A percentile compares a stretch with the other conserved stretches of the same genome.
Evolutionary conservation across 2,888 invertebrate species (phyloP).

Genomic region (Parnassius glacialis): DNA sequence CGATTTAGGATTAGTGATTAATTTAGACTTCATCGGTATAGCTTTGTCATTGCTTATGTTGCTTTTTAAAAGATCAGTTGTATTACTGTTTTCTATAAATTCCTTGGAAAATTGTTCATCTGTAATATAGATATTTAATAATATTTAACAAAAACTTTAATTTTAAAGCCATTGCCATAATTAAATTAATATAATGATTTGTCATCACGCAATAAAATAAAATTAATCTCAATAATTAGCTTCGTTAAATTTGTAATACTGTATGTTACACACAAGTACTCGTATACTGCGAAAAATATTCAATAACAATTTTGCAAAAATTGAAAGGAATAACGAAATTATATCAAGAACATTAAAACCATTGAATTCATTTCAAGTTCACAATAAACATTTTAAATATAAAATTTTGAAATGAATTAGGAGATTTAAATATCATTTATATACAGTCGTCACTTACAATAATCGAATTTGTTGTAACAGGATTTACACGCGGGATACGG

Average conservation of each 20-base stretch:
- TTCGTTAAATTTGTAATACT: no score
- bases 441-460: conserved; percentile 23
- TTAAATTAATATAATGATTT: background rate
- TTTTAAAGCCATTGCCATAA: background rate
- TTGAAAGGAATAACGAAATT: no score
- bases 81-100: conserved; percentile 32
- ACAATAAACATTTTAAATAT: background rate
- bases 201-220: no score
- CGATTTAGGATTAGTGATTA: conserved; percentile 44
- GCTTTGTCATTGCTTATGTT: conserved; percentile 32
- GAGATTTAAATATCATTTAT: background rate
- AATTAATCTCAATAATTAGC: no score
- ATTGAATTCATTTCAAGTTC: no score
- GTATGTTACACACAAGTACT: no score
- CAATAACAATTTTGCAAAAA: no score
- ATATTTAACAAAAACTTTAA: background rate
- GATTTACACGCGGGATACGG: conserved; percentile 18
- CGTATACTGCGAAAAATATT: no score
- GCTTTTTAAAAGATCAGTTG: conserved; percentile 28
- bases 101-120: conserved; percentile 27
- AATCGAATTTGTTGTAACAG: conserved; percentile 15
- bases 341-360: no score
- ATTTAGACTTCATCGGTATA: conserved; percentile 39
- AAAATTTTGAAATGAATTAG: conserved; percentile 33
- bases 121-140: conserved; percentile 2